Conservation (phyloP, 1,140 invertebrate genomes). For the Diorhabda sublineata region DNA sequence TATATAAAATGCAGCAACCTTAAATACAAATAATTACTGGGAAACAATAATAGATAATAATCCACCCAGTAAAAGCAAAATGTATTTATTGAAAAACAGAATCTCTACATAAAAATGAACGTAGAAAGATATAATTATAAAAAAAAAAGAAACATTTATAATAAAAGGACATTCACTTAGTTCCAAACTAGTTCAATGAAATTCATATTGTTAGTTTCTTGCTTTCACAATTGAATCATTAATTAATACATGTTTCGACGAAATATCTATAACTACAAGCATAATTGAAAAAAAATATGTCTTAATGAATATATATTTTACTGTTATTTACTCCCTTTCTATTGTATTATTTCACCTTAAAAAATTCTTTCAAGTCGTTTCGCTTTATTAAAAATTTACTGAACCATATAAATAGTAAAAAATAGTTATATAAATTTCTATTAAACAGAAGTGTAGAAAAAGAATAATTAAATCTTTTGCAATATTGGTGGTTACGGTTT, state of each 20-base stretch:
- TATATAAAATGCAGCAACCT: slow-evolving; percentile 6
- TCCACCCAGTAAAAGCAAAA: neutral
- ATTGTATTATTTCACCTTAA: neutral
- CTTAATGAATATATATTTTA: slow-evolving; percentile 6
- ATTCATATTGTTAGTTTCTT: too few species aligned
- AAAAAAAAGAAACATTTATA: neutral
- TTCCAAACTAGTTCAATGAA: too few species aligned
- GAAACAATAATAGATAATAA: neutral
- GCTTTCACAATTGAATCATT: too few species aligned
- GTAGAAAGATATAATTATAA: neutral
- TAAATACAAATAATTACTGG: slow-evolving; percentile 4
- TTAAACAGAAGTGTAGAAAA: neutral
- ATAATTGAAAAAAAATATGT: neutral
- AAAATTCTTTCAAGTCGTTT: neutral
- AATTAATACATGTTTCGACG: too few species aligned
- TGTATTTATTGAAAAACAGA: neutral
- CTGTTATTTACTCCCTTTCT: neutral
- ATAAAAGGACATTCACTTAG: neutral
- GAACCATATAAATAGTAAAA: neutral
- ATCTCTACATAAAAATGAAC: neutral
- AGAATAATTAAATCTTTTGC: slow-evolving; percentile 3
- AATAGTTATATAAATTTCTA: neutral
- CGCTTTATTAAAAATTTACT: neutral
- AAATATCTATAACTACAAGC: too few species aligned
- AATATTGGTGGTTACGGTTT: neutral